Evolutionary conservation across 2,797 vertebrate genomes (phyloP).

Genomic region (Oreonectes daqikongensis): DNA sequence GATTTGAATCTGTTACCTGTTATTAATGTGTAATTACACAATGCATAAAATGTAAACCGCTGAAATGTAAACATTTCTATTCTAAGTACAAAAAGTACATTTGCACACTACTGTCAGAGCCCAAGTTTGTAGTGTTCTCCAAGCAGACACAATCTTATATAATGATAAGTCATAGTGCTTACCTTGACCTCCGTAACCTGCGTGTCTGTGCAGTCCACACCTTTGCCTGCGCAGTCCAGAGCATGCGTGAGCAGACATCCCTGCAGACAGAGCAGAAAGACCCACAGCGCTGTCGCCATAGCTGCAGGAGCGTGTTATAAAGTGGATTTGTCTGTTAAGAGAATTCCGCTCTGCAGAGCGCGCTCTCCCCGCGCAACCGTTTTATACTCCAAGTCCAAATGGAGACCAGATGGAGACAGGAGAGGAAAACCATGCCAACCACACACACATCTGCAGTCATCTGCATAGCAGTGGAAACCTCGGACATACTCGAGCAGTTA

Average conservation of each 20-base stretch:
- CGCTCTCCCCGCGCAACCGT: conserved; percentile 67
- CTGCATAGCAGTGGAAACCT: conserved; percentile 29
- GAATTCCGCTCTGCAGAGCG: conserved; percentile 65
- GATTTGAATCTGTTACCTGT: too few relatives aligned
- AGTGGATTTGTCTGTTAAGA: conserved; percentile 47
- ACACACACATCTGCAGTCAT: conserved; percentile 58
- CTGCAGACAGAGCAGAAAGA: conserved; percentile 76
- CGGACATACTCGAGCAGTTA: conserved; percentile 8
- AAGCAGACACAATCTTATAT: not conserved
- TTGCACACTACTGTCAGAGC: not conserved
- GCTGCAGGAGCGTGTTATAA: conserved; percentile 47
- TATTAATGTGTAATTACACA: not conserved
- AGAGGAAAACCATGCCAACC: conserved; percentile 72
- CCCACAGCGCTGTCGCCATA: conserved; percentile 75
- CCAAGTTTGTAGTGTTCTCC: not conserved
- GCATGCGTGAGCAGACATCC: conserved; percentile 75
- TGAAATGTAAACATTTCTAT: not conserved
- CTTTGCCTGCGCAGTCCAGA: conserved; percentile 68
- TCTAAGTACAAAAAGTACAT: not conserved
- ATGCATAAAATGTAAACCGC: not conserved
- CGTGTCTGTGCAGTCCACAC: conserved; percentile 63
- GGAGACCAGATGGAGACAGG: conserved; percentile 77
- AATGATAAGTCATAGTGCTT: conserved; percentile 56
- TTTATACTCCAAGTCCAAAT: conserved; percentile 82
- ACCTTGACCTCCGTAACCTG: conserved; percentile 72